phyloP scores from a whole-genome alignment of 2,113 vertebrate species.

The Serilophus lunatus region DNA sequence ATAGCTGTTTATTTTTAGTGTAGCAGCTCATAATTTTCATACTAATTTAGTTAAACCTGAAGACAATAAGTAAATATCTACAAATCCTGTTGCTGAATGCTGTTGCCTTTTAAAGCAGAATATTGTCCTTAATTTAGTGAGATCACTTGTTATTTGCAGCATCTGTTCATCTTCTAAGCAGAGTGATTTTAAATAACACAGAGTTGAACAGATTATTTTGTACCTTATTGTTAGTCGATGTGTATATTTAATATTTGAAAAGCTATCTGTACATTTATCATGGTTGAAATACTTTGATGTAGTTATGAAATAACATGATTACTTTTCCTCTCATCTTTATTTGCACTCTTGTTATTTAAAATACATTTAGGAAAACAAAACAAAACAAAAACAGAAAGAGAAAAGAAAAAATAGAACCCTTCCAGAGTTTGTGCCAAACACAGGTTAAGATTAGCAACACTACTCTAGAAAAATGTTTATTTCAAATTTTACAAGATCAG shows the following conservation, averaged over 20 bases:
- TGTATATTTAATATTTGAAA: neutral
- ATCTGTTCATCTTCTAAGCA: neutral
- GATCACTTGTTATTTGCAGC: neutral
- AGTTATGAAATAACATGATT: neutral
- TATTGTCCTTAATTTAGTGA: neutral
- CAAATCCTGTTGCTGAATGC: neutral
- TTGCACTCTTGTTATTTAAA: neutral
- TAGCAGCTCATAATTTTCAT: neutral
- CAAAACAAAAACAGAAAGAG: too few species aligned
- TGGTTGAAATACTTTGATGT: neutral
- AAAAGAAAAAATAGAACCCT: fast-evolving
- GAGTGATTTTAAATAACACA: neutral
- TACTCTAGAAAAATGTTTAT: neutral
- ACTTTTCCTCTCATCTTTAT: neutral
- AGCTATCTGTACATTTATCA: neutral
- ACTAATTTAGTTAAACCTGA: neutral
- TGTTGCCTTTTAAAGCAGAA: neutral
- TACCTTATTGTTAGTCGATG: neutral
- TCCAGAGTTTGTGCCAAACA: neutral
- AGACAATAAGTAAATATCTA: neutral
- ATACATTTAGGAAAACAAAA: neutral
- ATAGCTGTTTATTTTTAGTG: neutral
- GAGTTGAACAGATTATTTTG: neutral
- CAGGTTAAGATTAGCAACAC: neutral
- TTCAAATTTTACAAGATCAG: neutral